Conservation (phyloP, 2,888 invertebrate genomes). For the Baccha elongata region DNA sequence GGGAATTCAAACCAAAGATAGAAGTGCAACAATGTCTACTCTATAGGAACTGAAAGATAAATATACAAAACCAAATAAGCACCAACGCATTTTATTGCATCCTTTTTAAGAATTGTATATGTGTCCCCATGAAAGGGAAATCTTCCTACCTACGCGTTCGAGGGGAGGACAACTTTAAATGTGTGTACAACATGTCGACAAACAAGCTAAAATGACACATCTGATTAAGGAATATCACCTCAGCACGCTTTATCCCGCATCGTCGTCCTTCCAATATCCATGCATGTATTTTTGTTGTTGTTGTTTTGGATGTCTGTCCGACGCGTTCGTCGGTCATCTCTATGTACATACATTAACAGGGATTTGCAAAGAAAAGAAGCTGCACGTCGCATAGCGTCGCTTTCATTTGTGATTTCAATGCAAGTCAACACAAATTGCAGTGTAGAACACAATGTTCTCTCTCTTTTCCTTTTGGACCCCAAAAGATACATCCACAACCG, state of each 20-base stretch:
- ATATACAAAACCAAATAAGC: slow-evolving; percentile 34
- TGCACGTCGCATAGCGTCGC: slow-evolving; percentile 29
- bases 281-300: slow-evolving; percentile 12
- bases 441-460: slow-evolving; percentile 70
- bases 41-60: neutral
- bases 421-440: slow-evolving; percentile 71
- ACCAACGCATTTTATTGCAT: slow-evolving; percentile 40
- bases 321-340: slow-evolving; percentile 1
- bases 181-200: slow-evolving; percentile 71
- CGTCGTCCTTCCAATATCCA: slow-evolving; percentile 1
- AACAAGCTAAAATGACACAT: slow-evolving; percentile 79
- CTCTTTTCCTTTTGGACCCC: neutral
- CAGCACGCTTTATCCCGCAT: slow-evolving; percentile 70
- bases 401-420: slow-evolving; percentile 72
- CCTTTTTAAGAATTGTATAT: slow-evolving; percentile 50
- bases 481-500: slow-evolving; percentile 30
- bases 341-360: neutral
- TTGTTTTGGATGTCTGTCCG: too few species aligned
- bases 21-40: slow-evolving; percentile 12
- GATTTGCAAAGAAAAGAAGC: slow-evolving; percentile 61
- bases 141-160: slow-evolving; percentile 38
- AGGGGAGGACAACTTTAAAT: slow-evolving; percentile 55
- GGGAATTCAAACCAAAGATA: slow-evolving; percentile 19
- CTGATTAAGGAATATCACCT: slow-evolving; percentile 81
- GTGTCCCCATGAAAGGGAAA: slow-evolving; percentile 10